phyloP scores from a whole-genome alignment of 2,888 invertebrate genomes.

The Drosophila testacea region DNA sequence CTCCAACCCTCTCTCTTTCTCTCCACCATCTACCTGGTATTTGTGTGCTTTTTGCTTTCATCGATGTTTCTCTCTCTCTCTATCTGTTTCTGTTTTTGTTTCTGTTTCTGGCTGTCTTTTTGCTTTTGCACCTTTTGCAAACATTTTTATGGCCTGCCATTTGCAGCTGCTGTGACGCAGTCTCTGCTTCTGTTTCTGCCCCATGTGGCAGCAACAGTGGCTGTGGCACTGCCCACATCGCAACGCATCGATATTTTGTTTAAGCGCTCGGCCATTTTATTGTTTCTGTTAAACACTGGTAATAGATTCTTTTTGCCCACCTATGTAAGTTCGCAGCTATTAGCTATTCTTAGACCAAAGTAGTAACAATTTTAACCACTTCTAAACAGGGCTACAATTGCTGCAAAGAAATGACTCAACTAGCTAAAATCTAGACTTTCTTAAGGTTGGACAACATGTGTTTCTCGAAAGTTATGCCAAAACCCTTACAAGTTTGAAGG shows the following conservation, averaged over 20 bases:
- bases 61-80: constrained; percentile 21
- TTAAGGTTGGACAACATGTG: neutral
- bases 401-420: constrained; percentile 3
- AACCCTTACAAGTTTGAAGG: no score
- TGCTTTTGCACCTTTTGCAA: constrained; percentile 49
- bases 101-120: constrained; percentile 13
- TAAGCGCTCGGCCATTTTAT: constrained; percentile 62
- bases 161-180: constrained; percentile 64
- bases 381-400: constrained; percentile 10
- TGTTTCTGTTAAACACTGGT: constrained; percentile 75
- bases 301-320: constrained; percentile 61
- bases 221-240: constrained; percentile 6
- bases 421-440: constrained; percentile 4
- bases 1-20: neutral
- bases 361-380: neutral
- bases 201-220: constrained; percentile 1
- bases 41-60: constrained; percentile 15
- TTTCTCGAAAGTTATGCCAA: neutral
- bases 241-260: constrained; percentile 46
- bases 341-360: constrained; percentile 3
- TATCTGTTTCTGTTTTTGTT: constrained; percentile 21
- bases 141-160: constrained; percentile 78
- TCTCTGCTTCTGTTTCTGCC: constrained; percentile 4
- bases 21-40: constrained; percentile 2
- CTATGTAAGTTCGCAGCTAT: constrained; percentile 2